phyloP scores from a whole-genome alignment of 92 coral and sea anemone genomes.

The Desmophyllum pertusum region DNA sequence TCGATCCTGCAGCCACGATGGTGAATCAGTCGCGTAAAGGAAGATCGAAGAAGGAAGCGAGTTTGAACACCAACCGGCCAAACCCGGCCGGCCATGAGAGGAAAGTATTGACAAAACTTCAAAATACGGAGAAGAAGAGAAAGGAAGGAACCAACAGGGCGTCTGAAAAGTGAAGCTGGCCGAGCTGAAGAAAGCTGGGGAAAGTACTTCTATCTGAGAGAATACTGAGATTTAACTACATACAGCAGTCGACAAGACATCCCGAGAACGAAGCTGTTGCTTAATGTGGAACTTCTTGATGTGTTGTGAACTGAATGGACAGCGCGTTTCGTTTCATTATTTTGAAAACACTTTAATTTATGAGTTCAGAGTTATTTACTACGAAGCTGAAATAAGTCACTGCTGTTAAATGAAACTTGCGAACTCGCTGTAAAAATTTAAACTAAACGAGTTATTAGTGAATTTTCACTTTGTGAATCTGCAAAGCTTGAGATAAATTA shows the following conservation, averaged over 20 bases:
- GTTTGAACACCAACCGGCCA: conserved; percentile 84
- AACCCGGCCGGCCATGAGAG: conserved; percentile 93
- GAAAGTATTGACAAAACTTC: conserved; percentile 72
- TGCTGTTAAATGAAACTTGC: background rate
- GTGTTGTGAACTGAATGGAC: background rate
- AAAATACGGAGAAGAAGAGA: conserved; percentile 85
- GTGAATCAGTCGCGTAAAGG: conserved; percentile 82
- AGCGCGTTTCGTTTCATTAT: background rate
- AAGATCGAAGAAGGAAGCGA: conserved; percentile 80
- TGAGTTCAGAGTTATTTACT: background rate
- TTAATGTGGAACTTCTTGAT: background rate
- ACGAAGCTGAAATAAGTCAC: background rate
- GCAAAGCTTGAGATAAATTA: background rate
- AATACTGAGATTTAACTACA: background rate
- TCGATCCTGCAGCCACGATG: conserved; percentile 55
- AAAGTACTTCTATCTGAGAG: background rate
- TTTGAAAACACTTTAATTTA: background rate
- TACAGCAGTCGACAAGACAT: background rate
- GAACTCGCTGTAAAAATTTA: background rate
- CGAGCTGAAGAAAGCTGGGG: background rate
- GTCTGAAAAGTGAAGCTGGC: conserved; percentile 17
- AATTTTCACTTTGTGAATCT: background rate
- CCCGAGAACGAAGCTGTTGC: background rate
- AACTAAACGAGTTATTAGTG: background rate
- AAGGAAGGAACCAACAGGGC: conserved; percentile 13